These are phyloP conservation scores for Bathynomus jamesi DNA, from an alignment of 1,140 invertebrate species.

Conservation along the genomic window DNA sequence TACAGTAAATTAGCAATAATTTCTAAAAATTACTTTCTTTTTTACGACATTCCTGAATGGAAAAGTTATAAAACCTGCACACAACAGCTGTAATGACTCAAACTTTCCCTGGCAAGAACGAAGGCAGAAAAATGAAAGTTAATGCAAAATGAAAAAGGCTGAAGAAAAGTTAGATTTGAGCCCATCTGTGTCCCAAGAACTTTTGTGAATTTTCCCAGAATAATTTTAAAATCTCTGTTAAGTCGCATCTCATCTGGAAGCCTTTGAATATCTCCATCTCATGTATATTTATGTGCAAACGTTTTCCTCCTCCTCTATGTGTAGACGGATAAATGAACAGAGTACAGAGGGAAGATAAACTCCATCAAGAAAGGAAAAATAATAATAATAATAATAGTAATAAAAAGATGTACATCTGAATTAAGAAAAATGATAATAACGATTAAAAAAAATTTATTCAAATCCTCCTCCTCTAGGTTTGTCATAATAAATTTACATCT, in stretches of 20 bases:
- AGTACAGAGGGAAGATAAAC: neutral
- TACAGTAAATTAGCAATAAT: neutral
- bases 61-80: too few species aligned
- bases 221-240: neutral
- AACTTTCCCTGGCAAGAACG: neutral
- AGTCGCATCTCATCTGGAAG: neutral
- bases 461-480: neutral
- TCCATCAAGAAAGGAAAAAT: too few species aligned
- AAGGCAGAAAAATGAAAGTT: neutral
- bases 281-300: neutral
- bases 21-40: neutral
- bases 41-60: neutral
- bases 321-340: neutral
- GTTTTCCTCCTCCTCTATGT: neutral
- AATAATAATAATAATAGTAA: too few species aligned
- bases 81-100: neutral
- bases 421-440: neutral
- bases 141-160: neutral
- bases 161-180: neutral
- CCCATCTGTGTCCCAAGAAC: neutral
- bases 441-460: neutral
- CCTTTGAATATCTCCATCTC: neutral
- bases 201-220: neutral
- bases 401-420: neutral
- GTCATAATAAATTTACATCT: too few species aligned